Evolutionary conservation across 1,140 invertebrate species (phyloP).

Genomic region (Listronotus bonariensis): DNA sequence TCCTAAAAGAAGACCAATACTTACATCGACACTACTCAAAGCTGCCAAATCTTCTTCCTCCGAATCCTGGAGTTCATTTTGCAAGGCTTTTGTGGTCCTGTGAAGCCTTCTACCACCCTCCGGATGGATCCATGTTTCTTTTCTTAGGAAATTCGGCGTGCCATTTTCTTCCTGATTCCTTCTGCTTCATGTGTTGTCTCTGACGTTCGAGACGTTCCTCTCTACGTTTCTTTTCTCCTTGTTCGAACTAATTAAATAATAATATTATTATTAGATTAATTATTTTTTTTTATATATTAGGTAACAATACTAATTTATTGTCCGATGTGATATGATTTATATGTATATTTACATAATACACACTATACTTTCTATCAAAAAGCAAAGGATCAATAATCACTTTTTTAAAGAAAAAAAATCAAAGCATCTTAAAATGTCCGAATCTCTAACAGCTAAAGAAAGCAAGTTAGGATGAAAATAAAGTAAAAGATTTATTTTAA

Average conservation of each 20-base stretch:
- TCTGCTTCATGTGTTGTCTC: constrained; percentile 64
- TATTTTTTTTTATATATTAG: too few species aligned
- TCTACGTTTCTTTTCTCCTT: constrained; percentile 73
- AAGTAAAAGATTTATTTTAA: too few species aligned
- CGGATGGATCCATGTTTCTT: constrained; percentile 84
- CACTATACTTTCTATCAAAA: too few species aligned
- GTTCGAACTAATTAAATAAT: constrained; percentile 68
- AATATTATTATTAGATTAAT: background rate
- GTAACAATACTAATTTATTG: too few species aligned
- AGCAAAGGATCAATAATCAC: too few species aligned
- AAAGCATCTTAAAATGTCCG: too few species aligned
- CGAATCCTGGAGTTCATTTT: constrained; percentile 57
- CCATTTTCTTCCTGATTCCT: constrained; percentile 54
- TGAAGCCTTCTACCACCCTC: constrained; percentile 70
- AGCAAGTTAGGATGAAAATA: too few species aligned
- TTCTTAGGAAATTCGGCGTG: constrained; percentile 57
- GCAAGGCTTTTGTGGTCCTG: constrained; percentile 66
- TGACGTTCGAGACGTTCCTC: constrained; percentile 65
- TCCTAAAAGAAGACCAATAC: constrained; percentile 27
- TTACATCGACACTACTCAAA: constrained; percentile 75
- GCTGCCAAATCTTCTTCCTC: constrained; percentile 71
- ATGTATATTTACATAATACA: too few species aligned
- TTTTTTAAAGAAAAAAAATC: too few species aligned
- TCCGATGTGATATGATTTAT: too few species aligned
- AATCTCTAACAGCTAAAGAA: too few species aligned